Evolutionary conservation across 37 sponge, comb jelly and placozoan genomes (phyloP), one percentile per base, ranked within the genome.

Genomic region (Bolinopsis microptera): DNA sequence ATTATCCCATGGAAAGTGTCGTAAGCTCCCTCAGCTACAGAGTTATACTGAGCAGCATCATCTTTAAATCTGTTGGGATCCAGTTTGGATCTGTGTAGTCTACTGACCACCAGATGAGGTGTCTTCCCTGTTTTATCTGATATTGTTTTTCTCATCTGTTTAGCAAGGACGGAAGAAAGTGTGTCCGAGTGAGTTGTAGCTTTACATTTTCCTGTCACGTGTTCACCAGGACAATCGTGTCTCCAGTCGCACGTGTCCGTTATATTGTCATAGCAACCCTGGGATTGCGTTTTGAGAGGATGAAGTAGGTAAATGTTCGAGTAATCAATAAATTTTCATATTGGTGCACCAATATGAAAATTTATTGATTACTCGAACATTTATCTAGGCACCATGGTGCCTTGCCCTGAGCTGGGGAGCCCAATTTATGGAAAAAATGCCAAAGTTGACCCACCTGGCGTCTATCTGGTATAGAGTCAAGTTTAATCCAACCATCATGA

Each of bases 41-140:
- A 82, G 30, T 36, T 35, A 9, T 31, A 18, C 83, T 35, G 35
- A 3, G 38, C 38, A 35, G 83, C 83, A 24, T 82, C 83, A 1
- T 36, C 38, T 32, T 13, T 31, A 8, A 23, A 18, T 31, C 83
- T 31, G 83, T 82, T 82, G 13, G 83, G 83, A 36, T 82, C 83
- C 38, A 82, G 23, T 35, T 82, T 32, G 13, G 83, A 82, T 82
- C 83, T 32, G 83, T 82, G 83, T 36, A 82, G 83, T 18, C 30
- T 35, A 32, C 38, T 82, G 3, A 35, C 83, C 13, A 82, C 38
- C 8, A 82, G 38, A 32, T 82, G 83, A 35, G 83, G 83, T 5
- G 36, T 32, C 24, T 36, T 23, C 23, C 83, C 83, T 36, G 83
- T 82, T 36, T n/a, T 2, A 23, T 72, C 31, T n/a, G 74, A 24